Percentiles rank a stretch among this genome's conserved stretches.
Conservation (phyloP, 1,140 invertebrate species). For the Micrasema longulum region DNA sequence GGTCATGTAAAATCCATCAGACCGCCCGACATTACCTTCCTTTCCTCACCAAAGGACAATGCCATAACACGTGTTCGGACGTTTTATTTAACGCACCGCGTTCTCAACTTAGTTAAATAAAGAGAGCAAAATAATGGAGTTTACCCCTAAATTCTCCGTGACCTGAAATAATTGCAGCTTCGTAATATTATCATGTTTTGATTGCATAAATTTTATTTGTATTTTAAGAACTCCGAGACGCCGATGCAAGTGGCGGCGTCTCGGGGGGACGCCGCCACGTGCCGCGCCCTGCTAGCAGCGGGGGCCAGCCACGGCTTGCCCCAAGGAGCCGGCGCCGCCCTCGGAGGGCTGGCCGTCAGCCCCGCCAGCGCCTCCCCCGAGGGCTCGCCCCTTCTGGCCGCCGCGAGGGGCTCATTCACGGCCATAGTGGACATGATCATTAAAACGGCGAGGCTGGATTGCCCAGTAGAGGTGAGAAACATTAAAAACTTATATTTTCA, state of each 20-base stretch:
- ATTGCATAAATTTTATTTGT: neutral
- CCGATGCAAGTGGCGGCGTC: conserved; percentile 49
- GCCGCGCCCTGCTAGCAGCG: conserved; percentile 45
- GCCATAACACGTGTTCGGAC: no score
- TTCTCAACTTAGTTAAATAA: no score
- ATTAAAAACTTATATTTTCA: no score
- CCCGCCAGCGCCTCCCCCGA: conserved; percentile 39
- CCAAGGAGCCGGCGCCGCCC: no score
- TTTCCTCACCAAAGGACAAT: no score
- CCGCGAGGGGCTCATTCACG: conserved; percentile 84
- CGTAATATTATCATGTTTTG: no score
- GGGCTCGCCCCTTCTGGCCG: conserved; percentile 77
- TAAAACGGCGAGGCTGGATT: conserved; percentile 76
- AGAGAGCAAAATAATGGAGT: no score
- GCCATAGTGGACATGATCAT: conserved; percentile 88
- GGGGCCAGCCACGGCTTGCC: conserved; percentile 41
- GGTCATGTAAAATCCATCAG: no score
- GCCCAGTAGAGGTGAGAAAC: conserved; percentile 44
- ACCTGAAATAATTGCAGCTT: no score
- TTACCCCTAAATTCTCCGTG: no score
- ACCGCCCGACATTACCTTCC: no score
- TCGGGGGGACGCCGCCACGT: conserved; percentile 47
- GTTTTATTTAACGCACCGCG: no score
- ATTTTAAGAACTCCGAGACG: conserved; percentile 42
- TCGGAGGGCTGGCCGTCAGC: neutral